These are phyloP conservation scores for Plagodis dolabraria DNA, from an alignment of 2,888 invertebrate species.

Conservation along the genomic window DNA sequence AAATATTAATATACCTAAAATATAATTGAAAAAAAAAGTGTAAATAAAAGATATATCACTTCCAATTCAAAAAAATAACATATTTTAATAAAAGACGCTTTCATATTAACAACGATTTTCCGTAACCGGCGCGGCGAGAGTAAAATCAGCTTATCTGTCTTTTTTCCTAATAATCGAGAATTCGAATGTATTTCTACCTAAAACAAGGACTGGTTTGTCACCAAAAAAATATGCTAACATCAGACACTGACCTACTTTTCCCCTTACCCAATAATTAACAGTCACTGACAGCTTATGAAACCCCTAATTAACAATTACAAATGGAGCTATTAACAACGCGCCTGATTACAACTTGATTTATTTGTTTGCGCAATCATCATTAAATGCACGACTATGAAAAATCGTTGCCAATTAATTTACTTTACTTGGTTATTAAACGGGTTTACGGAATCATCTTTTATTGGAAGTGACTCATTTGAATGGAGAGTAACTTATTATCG, in stretches of 20 bases:
- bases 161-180: too few relatives aligned
- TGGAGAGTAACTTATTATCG: not conserved
- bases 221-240: too few relatives aligned
- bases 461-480: slow-evolving; percentile 11
- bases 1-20: too few relatives aligned
- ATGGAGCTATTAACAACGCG: slow-evolving; percentile 53
- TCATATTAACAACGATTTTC: too few relatives aligned
- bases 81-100: too few relatives aligned
- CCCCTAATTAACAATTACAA: slow-evolving; percentile 58
- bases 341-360: slow-evolving; percentile 48
- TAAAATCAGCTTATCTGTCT: too few relatives aligned
- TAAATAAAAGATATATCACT: too few relatives aligned
- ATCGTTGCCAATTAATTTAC: slow-evolving; percentile 29
- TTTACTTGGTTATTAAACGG: slow-evolving; percentile 25
- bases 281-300: slow-evolving; percentile 53
- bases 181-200: too few relatives aligned
- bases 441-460: slow-evolving; percentile 19
- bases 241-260: slow-evolving; percentile 5
- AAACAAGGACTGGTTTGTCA: too few relatives aligned
- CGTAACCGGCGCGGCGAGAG: too few relatives aligned
- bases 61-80: too few relatives aligned
- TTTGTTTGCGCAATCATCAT: slow-evolving; percentile 44
- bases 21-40: too few relatives aligned
- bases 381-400: slow-evolving; percentile 43
- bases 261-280: slow-evolving; percentile 47